Evolutionary conservation across 2,113 vertebrate genomes (phyloP).

Genomic region (Spea multiplicata): DNA sequence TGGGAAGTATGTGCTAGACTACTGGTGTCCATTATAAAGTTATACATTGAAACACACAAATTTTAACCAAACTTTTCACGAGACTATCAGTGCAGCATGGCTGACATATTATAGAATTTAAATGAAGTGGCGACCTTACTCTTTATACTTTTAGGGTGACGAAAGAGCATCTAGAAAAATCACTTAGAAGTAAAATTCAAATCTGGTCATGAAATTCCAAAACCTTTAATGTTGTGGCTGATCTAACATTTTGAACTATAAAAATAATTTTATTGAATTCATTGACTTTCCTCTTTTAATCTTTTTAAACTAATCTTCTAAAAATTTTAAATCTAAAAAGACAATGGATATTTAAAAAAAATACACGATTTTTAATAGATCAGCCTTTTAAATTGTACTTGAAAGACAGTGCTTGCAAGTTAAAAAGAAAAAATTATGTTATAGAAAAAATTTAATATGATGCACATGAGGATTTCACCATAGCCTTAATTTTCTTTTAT

Average conservation of each 20-base stretch:
- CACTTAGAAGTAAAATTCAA: slow-evolving; percentile 18
- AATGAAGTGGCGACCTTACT: too few species aligned
- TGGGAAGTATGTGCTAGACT: neutral
- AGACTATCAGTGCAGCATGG: too few species aligned
- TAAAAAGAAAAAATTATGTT: too few species aligned
- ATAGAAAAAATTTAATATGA: too few species aligned
- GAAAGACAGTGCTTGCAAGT: too few species aligned
- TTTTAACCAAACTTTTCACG: too few species aligned
- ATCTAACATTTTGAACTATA: neutral
- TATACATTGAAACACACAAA: neutral
- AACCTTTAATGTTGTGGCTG: neutral
- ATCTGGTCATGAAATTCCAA: neutral
- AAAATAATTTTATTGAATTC: neutral
- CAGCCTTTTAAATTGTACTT: neutral
- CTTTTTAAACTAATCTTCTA: neutral
- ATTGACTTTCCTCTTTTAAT: slow-evolving; percentile 4
- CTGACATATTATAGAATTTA: too few species aligned
- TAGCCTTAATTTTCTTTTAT: too few species aligned
- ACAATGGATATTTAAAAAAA: neutral
- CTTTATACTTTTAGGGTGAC: neutral
- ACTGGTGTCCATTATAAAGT: neutral
- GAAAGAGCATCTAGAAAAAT: slow-evolving; percentile 5
- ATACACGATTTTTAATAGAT: slow-evolving; percentile 11
- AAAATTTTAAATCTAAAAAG: slow-evolving; percentile 7
- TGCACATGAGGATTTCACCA: too few species aligned